phyloP scores from a whole-genome alignment of 2,888 invertebrate genomes.

The Myopa testacea region DNA sequence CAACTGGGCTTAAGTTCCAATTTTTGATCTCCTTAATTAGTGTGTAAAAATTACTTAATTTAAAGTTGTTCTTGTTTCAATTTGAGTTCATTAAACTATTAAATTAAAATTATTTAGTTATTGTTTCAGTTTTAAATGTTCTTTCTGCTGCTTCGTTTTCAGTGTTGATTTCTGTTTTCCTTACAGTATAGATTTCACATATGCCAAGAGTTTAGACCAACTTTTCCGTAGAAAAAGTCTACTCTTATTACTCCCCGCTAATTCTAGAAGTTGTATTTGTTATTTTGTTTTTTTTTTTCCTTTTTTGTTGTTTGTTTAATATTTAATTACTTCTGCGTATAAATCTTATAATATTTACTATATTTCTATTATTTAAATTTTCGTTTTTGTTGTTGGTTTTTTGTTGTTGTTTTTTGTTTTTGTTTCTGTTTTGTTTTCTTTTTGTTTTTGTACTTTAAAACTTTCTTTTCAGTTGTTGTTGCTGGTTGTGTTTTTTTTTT shows the following conservation, averaged over 20 bases:
- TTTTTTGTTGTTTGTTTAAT: conserved; percentile 41
- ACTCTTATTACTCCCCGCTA: conserved; percentile 11
- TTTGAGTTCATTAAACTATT: conserved; percentile 43
- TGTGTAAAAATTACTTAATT: conserved; percentile 62
- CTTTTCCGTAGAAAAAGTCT: conserved; percentile 16
- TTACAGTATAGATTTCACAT: conserved; percentile 13
- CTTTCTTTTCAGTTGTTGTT: conserved; percentile 63
- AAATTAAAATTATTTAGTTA: conserved; percentile 54
- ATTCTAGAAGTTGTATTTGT: conserved; percentile 23
- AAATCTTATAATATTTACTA: conserved; percentile 38
- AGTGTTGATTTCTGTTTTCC: conserved; percentile 34
- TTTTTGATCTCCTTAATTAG: conserved; percentile 37
- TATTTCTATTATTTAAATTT: conserved; percentile 35
- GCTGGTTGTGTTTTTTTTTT: conserved; percentile 54
- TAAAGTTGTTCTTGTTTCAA: conserved; percentile 44
- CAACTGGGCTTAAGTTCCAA: conserved; percentile 37
- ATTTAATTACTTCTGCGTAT: conserved; percentile 38
- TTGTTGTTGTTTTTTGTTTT: conserved; percentile 48
- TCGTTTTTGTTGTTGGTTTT: conserved; percentile 47
- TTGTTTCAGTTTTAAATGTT: conserved; percentile 53
- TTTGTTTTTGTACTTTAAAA: conserved; percentile 66
- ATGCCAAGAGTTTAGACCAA: conserved; percentile 9
- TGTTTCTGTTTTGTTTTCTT: conserved; percentile 51
- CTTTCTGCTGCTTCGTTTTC: conserved; percentile 46
- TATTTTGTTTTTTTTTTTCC: conserved; percentile 38